Evolutionary conservation across 2,888 invertebrate species (phyloP), one percentile per base, ranked within the genome.

Genomic region (Empis livida): DNA sequence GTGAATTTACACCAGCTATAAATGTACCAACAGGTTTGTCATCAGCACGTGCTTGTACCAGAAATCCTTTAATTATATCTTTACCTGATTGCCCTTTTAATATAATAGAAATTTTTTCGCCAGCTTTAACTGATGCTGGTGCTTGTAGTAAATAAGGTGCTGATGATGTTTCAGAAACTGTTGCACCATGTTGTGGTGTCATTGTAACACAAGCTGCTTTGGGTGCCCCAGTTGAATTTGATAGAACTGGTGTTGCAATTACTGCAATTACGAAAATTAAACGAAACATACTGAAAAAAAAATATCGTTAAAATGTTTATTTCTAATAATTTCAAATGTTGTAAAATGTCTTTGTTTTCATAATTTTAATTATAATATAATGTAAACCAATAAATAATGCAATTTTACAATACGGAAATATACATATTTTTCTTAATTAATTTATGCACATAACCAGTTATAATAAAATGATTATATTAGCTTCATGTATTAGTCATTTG

Each of bases 141-240:
- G 63, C 63, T 1, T 23, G 23, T 23, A 57, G 54, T 4, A 80
- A 66, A 65, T 82, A 84, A 1, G 84, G 84, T 1, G 80, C 64
- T 1, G 68, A 54, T 0, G 69, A 57, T 5, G 23, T 27, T 27
- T 27, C 6, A 8, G 23, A 27, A 27, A 27, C 23, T 27, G 23
- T 27, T 27, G 8, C 8, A 1, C 76, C 77, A 62, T 84, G 84
- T 59, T 77, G 73, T 1, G 84, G 84, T 9, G 73, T 71, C 75
- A 83, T 77, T 61, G 79, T 79, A n/a, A 61, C 65, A 67, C 83
- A 84, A 23, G 78, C 76, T 38, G 68, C 70, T 17, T 68, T 65
- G 0, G 82, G 83, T 1, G 82, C 85, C 6, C 84, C 84, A 2
- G 71, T 68, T 3, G 79, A 78, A 62, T 78, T 79, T 41, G 61